Conservation (phyloP, 2,888 invertebrate species). For the Serripes groenlandicus region DNA sequence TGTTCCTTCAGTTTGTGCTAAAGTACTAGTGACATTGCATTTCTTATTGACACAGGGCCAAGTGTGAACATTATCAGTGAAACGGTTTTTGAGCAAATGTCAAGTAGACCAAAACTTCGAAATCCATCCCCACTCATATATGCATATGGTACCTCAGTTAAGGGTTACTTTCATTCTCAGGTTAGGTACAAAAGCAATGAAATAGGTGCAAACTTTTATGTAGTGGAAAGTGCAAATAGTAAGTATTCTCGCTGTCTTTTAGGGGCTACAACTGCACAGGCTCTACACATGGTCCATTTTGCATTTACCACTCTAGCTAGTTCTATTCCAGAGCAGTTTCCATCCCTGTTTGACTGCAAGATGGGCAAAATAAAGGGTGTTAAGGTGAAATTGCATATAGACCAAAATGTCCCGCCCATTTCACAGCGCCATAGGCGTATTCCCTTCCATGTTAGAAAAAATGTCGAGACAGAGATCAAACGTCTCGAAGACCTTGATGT, state of each 20-base stretch:
- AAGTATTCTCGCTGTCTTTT: conserved; percentile 28
- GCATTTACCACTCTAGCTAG: conserved; percentile 26
- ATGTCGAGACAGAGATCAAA: not conserved
- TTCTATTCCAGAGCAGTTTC: conserved; percentile 33
- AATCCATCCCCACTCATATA: conserved; percentile 29
- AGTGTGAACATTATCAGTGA: conserved; percentile 38
- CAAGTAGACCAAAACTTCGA: not conserved
- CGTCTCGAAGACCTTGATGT: not conserved
- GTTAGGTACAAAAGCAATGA: conserved; percentile 20
- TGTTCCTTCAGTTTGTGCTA: conserved; percentile 22
- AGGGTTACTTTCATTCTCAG: conserved; percentile 22
- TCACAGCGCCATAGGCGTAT: not conserved
- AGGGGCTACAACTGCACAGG: conserved; percentile 26
- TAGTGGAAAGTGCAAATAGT: conserved; percentile 22
- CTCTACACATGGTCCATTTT: conserved; percentile 34
- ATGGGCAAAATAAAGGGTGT: not conserved
- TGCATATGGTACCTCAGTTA: conserved; percentile 35
- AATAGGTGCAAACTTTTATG: conserved; percentile 26
- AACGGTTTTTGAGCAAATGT: conserved; percentile 8
- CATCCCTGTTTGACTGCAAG: conserved; percentile 51
- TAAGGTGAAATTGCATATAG: conserved; percentile 1
- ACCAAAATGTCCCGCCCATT: not conserved
- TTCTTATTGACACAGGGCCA: conserved; percentile 49
- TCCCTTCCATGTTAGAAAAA: not conserved
- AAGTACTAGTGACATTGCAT: conserved; percentile 17